These are phyloP conservation scores for Wiebesia pumilae DNA, from an alignment of 1,140 invertebrate species.

Conservation along the genomic window DNA sequence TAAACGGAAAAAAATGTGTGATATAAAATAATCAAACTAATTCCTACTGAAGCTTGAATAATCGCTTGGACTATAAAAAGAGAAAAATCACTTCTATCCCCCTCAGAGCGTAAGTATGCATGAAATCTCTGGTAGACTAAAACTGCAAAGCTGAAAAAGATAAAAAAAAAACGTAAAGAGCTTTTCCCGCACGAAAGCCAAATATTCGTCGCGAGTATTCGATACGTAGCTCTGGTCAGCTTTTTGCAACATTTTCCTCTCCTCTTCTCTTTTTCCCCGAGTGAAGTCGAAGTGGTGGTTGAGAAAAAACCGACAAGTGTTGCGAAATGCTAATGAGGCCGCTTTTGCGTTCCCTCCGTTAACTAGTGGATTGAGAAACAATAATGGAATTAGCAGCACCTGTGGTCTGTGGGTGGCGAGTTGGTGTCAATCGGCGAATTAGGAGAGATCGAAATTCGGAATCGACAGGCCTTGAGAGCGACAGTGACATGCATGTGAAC, in stretches of 20 bases:
- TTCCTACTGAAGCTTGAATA: constrained; percentile 28
- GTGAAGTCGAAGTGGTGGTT: too few species aligned
- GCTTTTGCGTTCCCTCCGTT: too few species aligned
- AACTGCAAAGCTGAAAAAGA: constrained; percentile 17
- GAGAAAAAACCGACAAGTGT: too few species aligned
- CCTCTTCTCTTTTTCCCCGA: too few species aligned
- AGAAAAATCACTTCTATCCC: not conserved
- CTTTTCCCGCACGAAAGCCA: too few species aligned
- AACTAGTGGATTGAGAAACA: too few species aligned
- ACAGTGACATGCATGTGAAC: not conserved
- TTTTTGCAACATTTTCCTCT: too few species aligned
- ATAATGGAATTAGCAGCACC: too few species aligned
- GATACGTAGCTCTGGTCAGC: too few species aligned
- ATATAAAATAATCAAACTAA: constrained; percentile 40
- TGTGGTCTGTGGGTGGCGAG: not conserved
- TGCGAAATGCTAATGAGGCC: too few species aligned
- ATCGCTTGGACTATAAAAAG: not conserved
- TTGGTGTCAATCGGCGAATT: not conserved
- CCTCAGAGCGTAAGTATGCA: too few species aligned
- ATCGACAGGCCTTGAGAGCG: not conserved
- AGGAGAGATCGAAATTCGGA: not conserved
- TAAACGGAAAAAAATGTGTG: constrained; percentile 14
- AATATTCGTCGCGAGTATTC: too few species aligned
- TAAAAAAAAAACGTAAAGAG: constrained; percentile 9
- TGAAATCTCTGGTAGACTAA: not conserved